These are phyloP conservation scores for Protomyctophum bolini DNA, from an alignment of 2,113 vertebrate species.

Conservation along the genomic window DNA sequence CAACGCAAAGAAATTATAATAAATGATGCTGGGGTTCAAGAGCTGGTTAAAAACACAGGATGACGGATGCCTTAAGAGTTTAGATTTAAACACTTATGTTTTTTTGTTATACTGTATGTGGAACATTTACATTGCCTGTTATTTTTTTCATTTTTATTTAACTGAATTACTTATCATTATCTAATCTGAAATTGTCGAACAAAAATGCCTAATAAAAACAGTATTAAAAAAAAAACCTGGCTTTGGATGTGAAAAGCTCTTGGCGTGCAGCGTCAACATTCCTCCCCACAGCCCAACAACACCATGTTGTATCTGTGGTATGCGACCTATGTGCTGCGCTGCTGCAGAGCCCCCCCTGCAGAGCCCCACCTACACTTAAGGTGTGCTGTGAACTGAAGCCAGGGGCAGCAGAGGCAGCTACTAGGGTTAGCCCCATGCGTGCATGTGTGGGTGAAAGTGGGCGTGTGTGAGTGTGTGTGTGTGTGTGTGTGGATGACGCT, in stretches of 20 bases:
- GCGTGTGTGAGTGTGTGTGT: background rate
- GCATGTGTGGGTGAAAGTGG: background rate
- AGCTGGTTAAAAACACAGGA: too few relatives aligned
- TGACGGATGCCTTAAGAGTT: too few relatives aligned
- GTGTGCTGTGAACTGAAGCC: background rate
- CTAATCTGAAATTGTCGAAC: too few relatives aligned
- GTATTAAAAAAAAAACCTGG: too few relatives aligned
- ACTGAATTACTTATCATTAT: too few relatives aligned
- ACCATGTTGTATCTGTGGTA: constrained; percentile 17
- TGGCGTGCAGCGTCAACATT: constrained; percentile 12
- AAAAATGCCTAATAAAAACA: too few relatives aligned
- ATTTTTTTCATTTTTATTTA: too few relatives aligned
- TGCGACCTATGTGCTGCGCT: constrained; percentile 10
- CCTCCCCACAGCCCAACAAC: constrained; percentile 14
- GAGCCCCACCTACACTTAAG: background rate
- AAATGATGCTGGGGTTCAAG: too few relatives aligned
- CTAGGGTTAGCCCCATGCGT: constrained; percentile 9
- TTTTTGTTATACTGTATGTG: too few relatives aligned
- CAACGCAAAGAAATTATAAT: too few relatives aligned
- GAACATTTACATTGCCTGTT: too few relatives aligned
- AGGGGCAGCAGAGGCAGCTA: background rate
- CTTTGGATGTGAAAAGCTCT: constrained; percentile 2
- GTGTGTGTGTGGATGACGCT: constrained; percentile 23
- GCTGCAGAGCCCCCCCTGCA: background rate
- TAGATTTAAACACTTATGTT: too few relatives aligned